Percentiles rank a stretch among this genome's conserved stretches.
These are phyloP conservation scores for Dasyornis broadbenti DNA, from an alignment of 2,113 vertebrate species.

Conservation along the genomic window DNA sequence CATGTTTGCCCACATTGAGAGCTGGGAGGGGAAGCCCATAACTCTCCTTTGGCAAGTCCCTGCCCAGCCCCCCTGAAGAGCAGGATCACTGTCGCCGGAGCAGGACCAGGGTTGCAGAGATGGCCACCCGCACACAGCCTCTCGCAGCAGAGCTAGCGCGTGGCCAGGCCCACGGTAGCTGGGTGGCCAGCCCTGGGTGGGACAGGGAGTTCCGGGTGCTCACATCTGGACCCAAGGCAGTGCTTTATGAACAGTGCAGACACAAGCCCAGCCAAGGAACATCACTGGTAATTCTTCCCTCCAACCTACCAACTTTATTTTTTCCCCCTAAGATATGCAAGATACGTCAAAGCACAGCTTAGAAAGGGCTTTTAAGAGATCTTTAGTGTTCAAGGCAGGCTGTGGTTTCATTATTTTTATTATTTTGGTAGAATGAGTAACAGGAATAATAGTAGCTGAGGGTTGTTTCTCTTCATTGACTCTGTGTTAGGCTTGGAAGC, in stretches of 20 bases:
- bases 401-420: slow-evolving; percentile 69
- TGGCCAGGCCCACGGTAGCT: background rate
- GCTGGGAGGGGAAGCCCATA: background rate
- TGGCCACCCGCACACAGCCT: fast-evolving
- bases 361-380: slow-evolving; percentile 41
- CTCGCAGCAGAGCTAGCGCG: fast-evolving
- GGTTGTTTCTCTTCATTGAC: slow-evolving; percentile 67
- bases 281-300: background rate
- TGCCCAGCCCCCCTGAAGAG: background rate
- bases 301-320: background rate
- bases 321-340: background rate
- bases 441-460: slow-evolving; percentile 65
- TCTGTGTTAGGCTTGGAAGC: slow-evolving; percentile 67
- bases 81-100: background rate
- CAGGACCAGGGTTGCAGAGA: background rate
- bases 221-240: background rate
- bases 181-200: slow-evolving; percentile 6
- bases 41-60: background rate
- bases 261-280: background rate
- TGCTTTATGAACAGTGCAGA: background rate
- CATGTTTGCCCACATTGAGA: background rate
- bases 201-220: background rate
- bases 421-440: slow-evolving; percentile 67
- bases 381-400: slow-evolving; percentile 37
- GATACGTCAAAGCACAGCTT: background rate